These are phyloP conservation scores for Nixonia krombeini DNA, from an alignment of 1,140 invertebrate genomes.

Conservation along the genomic window DNA sequence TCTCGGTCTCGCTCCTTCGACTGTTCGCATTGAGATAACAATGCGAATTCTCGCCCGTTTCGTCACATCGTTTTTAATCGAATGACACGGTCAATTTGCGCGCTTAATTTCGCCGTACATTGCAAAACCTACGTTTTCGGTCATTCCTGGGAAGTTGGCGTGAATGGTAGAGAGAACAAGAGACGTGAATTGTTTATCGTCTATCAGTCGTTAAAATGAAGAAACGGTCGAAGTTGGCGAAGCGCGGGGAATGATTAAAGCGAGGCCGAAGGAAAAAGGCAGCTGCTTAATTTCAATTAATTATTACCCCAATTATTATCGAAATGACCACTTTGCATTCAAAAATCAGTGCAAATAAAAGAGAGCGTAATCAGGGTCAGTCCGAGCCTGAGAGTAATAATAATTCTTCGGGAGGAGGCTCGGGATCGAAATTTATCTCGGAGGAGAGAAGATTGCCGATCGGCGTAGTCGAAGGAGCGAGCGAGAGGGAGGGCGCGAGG, in stretches of 20 bases:
- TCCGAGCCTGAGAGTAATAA: slow-evolving; percentile 10
- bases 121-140: no score
- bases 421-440: slow-evolving; percentile 12
- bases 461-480: slow-evolving; percentile 15
- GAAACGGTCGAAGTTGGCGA: no score
- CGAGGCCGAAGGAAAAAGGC: no score
- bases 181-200: no score
- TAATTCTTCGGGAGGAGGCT: slow-evolving; percentile 12
- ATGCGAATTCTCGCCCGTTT: no score
- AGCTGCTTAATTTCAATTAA: slow-evolving; percentile 12
- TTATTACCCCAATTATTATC: slow-evolving; percentile 17
- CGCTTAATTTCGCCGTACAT: no score
- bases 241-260: no score
- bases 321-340: slow-evolving; percentile 10
- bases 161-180: no score
- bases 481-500: slow-evolving; percentile 9
- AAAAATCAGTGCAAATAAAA: slow-evolving; percentile 15
- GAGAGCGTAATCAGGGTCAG: slow-evolving; percentile 15
- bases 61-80: no score
- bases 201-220: no score
- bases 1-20: not conserved
- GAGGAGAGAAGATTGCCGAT: slow-evolving; percentile 10
- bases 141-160: no score
- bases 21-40: not conserved
- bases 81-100: no score